A percentile compares a stretch with the other conserved stretches of the same genome.
phyloP scores from a whole-genome alignment of 2,113 vertebrate species.

The Orthochromis indermauri region DNA sequence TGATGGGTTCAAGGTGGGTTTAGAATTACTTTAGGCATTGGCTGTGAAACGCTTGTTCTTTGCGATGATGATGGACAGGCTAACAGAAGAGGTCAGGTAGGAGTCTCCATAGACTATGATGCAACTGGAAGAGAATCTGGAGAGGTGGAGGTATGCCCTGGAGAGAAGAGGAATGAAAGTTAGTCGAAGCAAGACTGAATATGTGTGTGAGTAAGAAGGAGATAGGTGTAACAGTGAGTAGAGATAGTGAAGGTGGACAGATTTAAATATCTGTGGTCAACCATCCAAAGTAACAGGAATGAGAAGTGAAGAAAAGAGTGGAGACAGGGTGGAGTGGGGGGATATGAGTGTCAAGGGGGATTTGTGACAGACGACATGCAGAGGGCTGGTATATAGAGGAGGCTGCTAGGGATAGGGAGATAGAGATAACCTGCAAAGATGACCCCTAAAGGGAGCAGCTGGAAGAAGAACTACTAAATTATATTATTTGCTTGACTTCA shows the following conservation, averaged over 20 bases:
- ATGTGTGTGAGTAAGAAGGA: not conserved
- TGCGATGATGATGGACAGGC: not conserved
- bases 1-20: not conserved
- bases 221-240: not conserved
- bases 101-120: not conserved
- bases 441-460: not conserved
- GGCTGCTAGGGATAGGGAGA: not conserved
- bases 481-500: not conserved
- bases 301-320: not conserved
- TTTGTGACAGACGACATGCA: accelerated
- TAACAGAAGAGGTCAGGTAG: not conserved
- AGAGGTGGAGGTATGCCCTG: not conserved
- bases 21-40: not conserved
- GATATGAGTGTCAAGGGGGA: not conserved
- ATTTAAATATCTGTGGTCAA: not conserved
- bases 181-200: not conserved
- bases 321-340: not conserved
- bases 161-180: not conserved
- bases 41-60: not conserved
- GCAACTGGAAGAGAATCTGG: not conserved
- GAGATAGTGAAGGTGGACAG: not conserved
- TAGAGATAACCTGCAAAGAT: not conserved
- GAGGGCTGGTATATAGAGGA: not conserved
- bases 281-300: not conserved
- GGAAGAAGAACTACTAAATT: not conserved